Conservation (phyloP, 2,797 vertebrate species). For the Schizopygopsis malacanthus region DNA sequence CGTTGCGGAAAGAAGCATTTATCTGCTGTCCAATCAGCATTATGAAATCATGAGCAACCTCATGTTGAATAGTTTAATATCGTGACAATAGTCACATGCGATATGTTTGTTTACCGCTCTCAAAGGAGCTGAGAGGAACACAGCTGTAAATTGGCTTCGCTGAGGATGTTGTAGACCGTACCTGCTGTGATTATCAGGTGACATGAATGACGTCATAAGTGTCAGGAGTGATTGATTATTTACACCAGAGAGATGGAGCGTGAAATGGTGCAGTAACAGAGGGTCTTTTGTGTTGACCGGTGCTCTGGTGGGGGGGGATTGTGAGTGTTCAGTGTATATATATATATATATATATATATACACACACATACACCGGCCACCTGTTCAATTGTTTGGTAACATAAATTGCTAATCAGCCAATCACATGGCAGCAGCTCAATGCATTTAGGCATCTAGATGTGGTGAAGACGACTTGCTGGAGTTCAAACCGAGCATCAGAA, state of each 20-base stretch:
- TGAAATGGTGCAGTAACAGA: conserved; percentile 30
- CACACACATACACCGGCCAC: too few relatives aligned
- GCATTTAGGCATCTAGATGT: too few relatives aligned
- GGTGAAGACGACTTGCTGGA: too few relatives aligned
- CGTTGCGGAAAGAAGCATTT: neutral
- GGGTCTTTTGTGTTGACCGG: neutral
- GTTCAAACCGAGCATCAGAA: too few relatives aligned
- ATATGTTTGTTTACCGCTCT: neutral
- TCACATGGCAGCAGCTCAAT: too few relatives aligned
- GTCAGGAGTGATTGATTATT: conserved; percentile 44
- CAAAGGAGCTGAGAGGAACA: neutral
- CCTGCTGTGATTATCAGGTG: conserved; percentile 34
- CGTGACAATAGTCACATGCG: neutral
- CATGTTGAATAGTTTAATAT: neutral
- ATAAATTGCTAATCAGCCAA: too few relatives aligned
- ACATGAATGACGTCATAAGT: conserved; percentile 30
- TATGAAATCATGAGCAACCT: neutral
- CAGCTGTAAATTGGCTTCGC: neutral
- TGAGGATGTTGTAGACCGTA: neutral
- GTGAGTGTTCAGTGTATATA: neutral
- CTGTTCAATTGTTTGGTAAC: too few relatives aligned
- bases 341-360: neutral
- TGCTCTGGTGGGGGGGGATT: neutral
- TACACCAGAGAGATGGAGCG: conserved; percentile 21
- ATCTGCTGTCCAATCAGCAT: neutral